phyloP scores from a whole-genome alignment of 2,888 invertebrate genomes.

The Chalcis sispes region DNA sequence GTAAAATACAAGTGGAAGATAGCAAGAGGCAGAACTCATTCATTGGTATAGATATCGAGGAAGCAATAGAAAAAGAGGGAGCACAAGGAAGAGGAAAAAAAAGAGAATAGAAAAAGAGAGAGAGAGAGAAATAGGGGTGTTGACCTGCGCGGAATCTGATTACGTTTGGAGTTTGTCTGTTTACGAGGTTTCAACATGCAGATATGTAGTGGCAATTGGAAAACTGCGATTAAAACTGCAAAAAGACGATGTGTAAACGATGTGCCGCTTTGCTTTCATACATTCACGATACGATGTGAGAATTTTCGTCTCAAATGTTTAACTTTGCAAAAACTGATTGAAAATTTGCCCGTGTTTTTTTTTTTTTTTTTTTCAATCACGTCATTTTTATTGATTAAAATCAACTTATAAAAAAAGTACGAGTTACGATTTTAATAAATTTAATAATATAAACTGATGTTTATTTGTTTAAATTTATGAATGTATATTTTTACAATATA shows the following conservation, averaged over 20 bases:
- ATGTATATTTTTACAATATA: too few relatives aligned
- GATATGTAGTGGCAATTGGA: constrained; percentile 13
- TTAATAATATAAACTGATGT: too few relatives aligned
- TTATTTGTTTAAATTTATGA: too few relatives aligned
- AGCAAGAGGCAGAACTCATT: not conserved
- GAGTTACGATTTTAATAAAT: too few relatives aligned
- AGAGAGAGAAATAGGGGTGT: constrained; percentile 4
- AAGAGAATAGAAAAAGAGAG: not conserved
- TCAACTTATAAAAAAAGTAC: too few relatives aligned
- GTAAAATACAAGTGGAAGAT: not conserved
- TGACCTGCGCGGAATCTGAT: constrained; percentile 38
- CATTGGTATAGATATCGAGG: not conserved
- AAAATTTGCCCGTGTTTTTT: too few relatives aligned
- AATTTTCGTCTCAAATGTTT: too few relatives aligned
- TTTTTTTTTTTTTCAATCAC: too few relatives aligned
- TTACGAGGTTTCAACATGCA: constrained; percentile 36
- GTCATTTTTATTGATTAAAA: too few relatives aligned
- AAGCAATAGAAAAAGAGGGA: not conserved
- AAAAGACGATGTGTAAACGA: constrained; percentile 12
- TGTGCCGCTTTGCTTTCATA: constrained; percentile 18
- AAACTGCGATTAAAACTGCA: constrained; percentile 40
- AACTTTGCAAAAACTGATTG: too few relatives aligned
- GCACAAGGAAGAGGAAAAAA: not conserved
- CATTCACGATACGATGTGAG: not conserved
- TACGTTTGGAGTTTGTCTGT: constrained; percentile 28